These are phyloP conservation scores for Micrasema longulum DNA, from an alignment of 1,140 invertebrate species.

Conservation along the genomic window DNA sequence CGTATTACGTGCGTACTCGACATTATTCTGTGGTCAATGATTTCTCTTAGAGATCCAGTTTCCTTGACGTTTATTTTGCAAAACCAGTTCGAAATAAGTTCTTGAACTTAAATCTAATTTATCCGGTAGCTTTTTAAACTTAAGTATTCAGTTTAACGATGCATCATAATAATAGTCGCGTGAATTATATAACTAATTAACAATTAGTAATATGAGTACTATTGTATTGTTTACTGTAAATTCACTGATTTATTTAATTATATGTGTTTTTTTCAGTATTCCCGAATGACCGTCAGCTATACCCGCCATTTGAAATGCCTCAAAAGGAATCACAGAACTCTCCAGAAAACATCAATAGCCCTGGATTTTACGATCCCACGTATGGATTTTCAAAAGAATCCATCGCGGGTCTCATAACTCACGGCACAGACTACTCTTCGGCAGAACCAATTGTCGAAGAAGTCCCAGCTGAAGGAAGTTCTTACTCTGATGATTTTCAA, in stretches of 20 bases:
- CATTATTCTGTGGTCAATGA: conserved; percentile 7
- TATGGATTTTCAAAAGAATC: conserved; percentile 44
- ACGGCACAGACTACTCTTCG: background rate
- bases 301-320: no score
- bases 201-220: no score
- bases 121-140: no score
- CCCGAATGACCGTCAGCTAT: background rate
- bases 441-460: conserved; percentile 8
- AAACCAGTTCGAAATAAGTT: conserved; percentile 31
- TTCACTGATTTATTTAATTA: no score
- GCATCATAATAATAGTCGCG: no score
- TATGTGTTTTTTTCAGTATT: no score
- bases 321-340: no score
- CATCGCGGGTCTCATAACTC: conserved; percentile 10
- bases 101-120: no score
- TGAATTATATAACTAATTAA: no score
- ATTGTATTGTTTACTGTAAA: no score
- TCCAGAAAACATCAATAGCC: conserved; percentile 16
- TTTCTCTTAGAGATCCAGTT: conserved; percentile 29
- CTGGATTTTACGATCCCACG: conserved; percentile 42
- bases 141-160: no score
- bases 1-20: conserved; percentile 1
- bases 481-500: conserved; percentile 12
- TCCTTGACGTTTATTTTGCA: conserved; percentile 9
- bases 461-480: background rate